Conservation (phyloP, 2,797 vertebrate species). For the Notamacropus eugenii region DNA sequence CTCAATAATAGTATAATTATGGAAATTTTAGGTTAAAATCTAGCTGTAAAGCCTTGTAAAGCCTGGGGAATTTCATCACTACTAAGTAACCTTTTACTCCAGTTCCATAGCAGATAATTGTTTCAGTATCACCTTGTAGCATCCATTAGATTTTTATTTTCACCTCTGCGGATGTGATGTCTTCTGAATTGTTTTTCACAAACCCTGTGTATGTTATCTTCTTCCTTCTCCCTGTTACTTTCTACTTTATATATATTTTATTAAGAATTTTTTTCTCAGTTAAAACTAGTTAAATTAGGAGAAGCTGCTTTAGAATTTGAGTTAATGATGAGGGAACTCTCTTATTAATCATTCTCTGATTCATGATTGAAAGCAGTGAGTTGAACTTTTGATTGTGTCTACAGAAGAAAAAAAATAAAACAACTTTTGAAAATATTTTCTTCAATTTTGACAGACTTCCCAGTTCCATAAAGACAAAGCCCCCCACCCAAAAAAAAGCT, state of each 20-base stretch:
- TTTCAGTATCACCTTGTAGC: slow-evolving; percentile 26
- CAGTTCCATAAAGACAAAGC: background rate
- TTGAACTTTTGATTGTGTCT: background rate
- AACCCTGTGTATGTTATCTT: background rate
- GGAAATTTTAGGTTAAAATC: slow-evolving; percentile 15
- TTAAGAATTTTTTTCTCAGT: slow-evolving; percentile 26
- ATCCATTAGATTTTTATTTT: slow-evolving; percentile 7
- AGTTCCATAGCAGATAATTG: slow-evolving; percentile 35
- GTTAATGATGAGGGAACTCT: background rate
- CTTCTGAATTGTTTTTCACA: slow-evolving; percentile 32
- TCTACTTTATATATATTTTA: background rate
- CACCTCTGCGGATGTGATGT: background rate
- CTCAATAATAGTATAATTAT: slow-evolving; percentile 31
- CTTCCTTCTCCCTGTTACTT: slow-evolving; percentile 7
- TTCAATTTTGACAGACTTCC: background rate
- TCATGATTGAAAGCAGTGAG: background rate
- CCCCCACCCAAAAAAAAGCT: background rate
- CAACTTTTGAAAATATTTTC: background rate
- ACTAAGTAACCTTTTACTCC: slow-evolving; percentile 47
- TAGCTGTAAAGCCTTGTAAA: slow-evolving; percentile 7
- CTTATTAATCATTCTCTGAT: background rate
- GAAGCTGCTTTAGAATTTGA: background rate
- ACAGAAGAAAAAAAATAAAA: background rate
- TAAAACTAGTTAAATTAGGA: slow-evolving; percentile 16
- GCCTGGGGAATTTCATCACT: slow-evolving; percentile 39